Conservation (phyloP, 2,888 invertebrate genomes). For the Rhagophthalmus giganteus region DNA sequence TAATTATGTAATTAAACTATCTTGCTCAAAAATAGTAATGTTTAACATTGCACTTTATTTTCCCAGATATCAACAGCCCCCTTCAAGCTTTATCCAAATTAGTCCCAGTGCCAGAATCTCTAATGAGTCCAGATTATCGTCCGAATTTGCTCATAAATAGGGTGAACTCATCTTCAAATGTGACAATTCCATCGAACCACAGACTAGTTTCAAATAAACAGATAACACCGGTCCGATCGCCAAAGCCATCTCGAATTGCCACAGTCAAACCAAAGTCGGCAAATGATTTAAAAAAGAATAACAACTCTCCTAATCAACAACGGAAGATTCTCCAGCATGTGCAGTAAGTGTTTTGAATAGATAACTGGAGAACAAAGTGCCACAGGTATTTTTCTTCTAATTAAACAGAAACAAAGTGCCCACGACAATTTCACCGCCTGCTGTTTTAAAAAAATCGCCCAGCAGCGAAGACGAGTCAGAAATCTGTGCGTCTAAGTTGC, state of each 20-base stretch:
- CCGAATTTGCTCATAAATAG: conserved; percentile 45
- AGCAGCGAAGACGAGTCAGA: conserved; percentile 68
- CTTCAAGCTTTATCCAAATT: conserved; percentile 82
- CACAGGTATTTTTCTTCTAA: too few species aligned
- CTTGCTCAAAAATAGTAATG: too few species aligned
- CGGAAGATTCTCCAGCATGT: conserved; percentile 29
- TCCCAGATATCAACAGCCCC: conserved; percentile 61
- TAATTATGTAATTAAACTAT: too few species aligned
- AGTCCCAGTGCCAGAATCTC: conserved; percentile 84
- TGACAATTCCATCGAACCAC: conserved; percentile 30
- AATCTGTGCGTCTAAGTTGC: conserved; percentile 68
- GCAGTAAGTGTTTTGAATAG: conserved; percentile 28
- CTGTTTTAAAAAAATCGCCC: conserved; percentile 48
- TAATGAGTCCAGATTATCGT: conserved; percentile 82
- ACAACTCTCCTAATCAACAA: conserved; percentile 42
- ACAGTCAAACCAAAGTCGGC: conserved; percentile 31
- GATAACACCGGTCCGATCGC: conserved; percentile 36
- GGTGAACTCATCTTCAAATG: conserved; percentile 32
- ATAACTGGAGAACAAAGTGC: too few species aligned
- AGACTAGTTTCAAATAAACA: conserved; percentile 24
- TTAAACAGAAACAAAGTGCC: conserved; percentile 2
- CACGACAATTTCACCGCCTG: too few species aligned
- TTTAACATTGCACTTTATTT: too few species aligned
- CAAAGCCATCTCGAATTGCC: conserved; percentile 39
- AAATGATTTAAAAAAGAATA: conserved; percentile 37